Evolutionary conservation across 2,888 invertebrate genomes (phyloP).

Genomic region (Lagria hirta): DNA sequence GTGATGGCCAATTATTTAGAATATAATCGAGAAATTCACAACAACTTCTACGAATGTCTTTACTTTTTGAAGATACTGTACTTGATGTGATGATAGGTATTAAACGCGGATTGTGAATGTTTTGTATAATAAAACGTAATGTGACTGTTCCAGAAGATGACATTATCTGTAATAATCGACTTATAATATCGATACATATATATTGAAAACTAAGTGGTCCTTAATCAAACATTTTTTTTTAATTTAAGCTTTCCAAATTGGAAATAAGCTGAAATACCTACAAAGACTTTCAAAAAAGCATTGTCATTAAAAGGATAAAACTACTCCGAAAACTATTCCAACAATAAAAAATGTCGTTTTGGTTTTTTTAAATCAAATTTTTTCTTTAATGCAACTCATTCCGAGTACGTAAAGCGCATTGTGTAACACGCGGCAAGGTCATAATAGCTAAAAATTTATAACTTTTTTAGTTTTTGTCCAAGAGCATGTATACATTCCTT

Average conservation of each 20-base stretch:
- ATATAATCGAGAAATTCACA: conserved; percentile 84
- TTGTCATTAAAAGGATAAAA: conserved; percentile 24
- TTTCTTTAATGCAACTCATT: no score
- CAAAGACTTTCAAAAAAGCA: conserved; percentile 6
- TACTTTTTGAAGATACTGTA: conserved; percentile 81
- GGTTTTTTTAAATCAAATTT: no score
- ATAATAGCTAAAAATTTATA: no score
- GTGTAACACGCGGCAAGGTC: no score
- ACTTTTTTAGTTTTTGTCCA: no score
- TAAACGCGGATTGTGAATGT: conserved; percentile 78
- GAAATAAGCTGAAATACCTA: conserved; percentile 17
- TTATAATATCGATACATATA: no score
- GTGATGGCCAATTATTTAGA: conserved; percentile 84
- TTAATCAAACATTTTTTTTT: no score
- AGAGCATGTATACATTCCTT: no score
- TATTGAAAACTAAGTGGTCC: no score
- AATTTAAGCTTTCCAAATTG: conserved; percentile 21
- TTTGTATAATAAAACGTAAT: conserved; percentile 83
- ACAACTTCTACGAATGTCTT: conserved; percentile 78
- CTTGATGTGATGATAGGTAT: conserved; percentile 77
- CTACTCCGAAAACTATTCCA: conserved; percentile 30
- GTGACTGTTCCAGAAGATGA: conserved; percentile 85
- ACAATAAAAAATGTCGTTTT: no score
- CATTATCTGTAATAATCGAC: conserved; percentile 78
- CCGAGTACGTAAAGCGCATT: no score